Conservation (phyloP, 1,140 invertebrate species). For the Drosophila lacertosa region DNA sequence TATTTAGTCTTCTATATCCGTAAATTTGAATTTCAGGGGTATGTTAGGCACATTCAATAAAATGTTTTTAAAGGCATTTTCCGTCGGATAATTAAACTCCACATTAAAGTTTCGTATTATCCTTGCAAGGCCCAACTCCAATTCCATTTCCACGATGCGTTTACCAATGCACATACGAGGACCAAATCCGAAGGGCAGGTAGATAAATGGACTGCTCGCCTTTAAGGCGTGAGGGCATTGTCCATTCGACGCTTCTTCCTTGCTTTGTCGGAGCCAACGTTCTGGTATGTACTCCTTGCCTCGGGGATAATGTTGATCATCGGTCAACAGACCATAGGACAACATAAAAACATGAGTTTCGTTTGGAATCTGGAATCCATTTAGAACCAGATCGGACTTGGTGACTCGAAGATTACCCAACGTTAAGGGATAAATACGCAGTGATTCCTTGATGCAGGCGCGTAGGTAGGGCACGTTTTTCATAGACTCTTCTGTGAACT, state of each 20-base stretch:
- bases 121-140: slow-evolving; percentile 87
- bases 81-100: slow-evolving; percentile 83
- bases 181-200: slow-evolving; percentile 87
- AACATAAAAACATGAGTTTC: slow-evolving; percentile 83
- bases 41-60: slow-evolving; percentile 75
- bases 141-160: slow-evolving; percentile 89
- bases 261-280: slow-evolving; percentile 85
- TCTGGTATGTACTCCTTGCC: slow-evolving; percentile 86
- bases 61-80: slow-evolving; percentile 54
- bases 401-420: slow-evolving; percentile 84
- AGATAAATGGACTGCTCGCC: slow-evolving; percentile 85
- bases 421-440: slow-evolving; percentile 85
- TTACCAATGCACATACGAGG: slow-evolving; percentile 86
- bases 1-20: slow-evolving; percentile 52
- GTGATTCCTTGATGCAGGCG: slow-evolving; percentile 88
- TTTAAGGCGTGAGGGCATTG: slow-evolving; percentile 70
- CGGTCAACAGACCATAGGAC: slow-evolving; percentile 69
- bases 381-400: slow-evolving; percentile 85
- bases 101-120: slow-evolving; percentile 86
- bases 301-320: slow-evolving; percentile 85
- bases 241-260: not conserved
- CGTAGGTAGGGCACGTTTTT: slow-evolving; percentile 86
- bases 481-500: slow-evolving; percentile 85
- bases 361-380: slow-evolving; percentile 87
- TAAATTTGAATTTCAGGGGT: slow-evolving; percentile 77